Percentiles rank a stretch among this genome's conserved stretches.
These are phyloP conservation scores for Leucozona laternaria DNA, from an alignment of 2,888 invertebrate genomes.

Conservation along the genomic window DNA sequence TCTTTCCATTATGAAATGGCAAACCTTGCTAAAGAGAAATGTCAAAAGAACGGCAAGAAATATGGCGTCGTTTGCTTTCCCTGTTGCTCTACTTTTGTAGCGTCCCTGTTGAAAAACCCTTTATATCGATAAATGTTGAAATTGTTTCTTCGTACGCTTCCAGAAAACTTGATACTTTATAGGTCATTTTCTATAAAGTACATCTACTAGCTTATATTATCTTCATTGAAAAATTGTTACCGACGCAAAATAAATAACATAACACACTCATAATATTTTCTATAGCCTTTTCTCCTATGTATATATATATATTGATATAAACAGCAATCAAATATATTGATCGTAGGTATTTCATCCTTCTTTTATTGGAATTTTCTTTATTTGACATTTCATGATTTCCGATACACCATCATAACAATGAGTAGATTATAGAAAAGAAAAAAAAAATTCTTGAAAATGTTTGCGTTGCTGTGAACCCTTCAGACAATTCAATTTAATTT, in stretches of 20 bases:
- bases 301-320: background rate
- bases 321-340: slow-evolving; percentile 24
- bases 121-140: too few relatives aligned
- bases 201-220: background rate
- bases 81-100: too few relatives aligned
- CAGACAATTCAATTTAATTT: slow-evolving; percentile 34
- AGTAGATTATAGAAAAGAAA: background rate
- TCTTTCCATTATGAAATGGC: too few relatives aligned
- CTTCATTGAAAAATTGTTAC: slow-evolving; percentile 28
- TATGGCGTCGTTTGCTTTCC: too few relatives aligned
- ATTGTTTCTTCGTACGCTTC: background rate
- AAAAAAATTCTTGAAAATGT: slow-evolving; percentile 1
- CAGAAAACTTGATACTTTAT: slow-evolving; percentile 2
- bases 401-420: slow-evolving; percentile 17
- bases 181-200: background rate
- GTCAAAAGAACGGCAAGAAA: too few relatives aligned
- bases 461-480: slow-evolving; percentile 16
- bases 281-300: background rate
- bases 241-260: slow-evolving; percentile 3
- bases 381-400: slow-evolving; percentile 22
- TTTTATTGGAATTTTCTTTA: slow-evolving; percentile 21
- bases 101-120: too few relatives aligned
- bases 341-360: slow-evolving; percentile 20
- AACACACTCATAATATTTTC: slow-evolving; percentile 13
- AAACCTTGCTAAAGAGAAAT: too few relatives aligned